phyloP scores from a whole-genome alignment of 2,888 invertebrate genomes.

The Tromatobia lineatoria region DNA sequence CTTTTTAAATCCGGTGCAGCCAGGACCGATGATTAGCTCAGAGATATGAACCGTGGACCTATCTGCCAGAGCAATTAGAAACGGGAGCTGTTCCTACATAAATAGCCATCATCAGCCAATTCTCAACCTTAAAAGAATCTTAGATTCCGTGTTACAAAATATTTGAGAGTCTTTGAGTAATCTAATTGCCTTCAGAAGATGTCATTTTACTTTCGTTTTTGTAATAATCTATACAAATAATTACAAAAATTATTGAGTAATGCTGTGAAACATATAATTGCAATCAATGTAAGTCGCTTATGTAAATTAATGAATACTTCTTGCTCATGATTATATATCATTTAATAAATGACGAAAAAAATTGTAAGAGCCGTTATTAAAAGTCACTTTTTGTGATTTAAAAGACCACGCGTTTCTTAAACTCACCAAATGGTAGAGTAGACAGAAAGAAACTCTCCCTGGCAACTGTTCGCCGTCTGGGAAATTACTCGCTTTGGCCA shows the following conservation, averaged over 20 bases:
- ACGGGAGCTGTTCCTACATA: not conserved
- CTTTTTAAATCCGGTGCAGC: constrained; percentile 1
- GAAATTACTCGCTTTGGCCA: constrained; percentile 36
- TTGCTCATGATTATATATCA: not conserved
- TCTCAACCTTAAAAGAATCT: not conserved
- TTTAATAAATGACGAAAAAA: too few species aligned
- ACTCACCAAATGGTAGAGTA: constrained; percentile 49
- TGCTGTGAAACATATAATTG: not conserved
- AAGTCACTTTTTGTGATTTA: constrained; percentile 21
- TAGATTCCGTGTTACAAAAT: not conserved
- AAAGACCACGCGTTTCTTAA: constrained; percentile 62
- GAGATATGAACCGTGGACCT: not conserved
- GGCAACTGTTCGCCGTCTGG: constrained; percentile 23
- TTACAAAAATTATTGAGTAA: not conserved
- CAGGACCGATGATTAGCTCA: constrained; percentile 9
- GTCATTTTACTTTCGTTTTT: not conserved
- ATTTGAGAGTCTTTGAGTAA: not conserved
- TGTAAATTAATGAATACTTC: not conserved
- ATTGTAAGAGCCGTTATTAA: too few species aligned
- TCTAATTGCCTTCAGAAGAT: not conserved
- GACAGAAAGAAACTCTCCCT: constrained; percentile 4
- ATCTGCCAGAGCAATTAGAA: not conserved
- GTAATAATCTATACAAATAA: not conserved
- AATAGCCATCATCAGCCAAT: not conserved
- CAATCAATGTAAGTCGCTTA: not conserved